Percentiles rank a stretch among this genome's conserved stretches.
These are phyloP conservation scores for Xiphophorus maculatus DNA, from an alignment of 2,113 vertebrate species.

Conservation along the genomic window DNA sequence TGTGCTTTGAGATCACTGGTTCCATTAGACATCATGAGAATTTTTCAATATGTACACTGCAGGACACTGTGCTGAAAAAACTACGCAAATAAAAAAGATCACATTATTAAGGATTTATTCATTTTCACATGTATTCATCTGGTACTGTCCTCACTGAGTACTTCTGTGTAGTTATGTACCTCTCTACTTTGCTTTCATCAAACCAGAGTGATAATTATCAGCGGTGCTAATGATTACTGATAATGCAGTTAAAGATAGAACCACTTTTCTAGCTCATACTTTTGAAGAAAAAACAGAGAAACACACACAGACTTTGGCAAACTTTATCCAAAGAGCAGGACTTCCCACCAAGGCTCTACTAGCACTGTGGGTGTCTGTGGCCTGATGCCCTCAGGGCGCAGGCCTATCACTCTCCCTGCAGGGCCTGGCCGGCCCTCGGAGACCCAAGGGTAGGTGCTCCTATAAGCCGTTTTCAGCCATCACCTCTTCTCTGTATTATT, in stretches of 20 bases:
- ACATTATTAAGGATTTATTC: constrained; percentile 30
- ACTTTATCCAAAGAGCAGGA: constrained; percentile 58
- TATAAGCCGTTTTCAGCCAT: constrained; percentile 42
- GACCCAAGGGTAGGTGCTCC: constrained; percentile 55
- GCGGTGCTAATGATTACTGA: constrained; percentile 57
- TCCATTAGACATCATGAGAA: constrained; percentile 5
- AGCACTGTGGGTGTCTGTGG: constrained; percentile 56
- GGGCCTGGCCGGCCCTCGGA: constrained; percentile 49
- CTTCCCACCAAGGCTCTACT: constrained; percentile 45
- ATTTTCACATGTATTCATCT: constrained; percentile 23
- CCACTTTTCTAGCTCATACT: constrained; percentile 23
- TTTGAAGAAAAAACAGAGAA: constrained; percentile 29
- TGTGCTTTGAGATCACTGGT: constrained; percentile 18
- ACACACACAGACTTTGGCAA: constrained; percentile 35
- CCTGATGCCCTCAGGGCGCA: constrained; percentile 57
- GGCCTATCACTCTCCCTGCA: constrained; percentile 60
- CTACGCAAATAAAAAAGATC: constrained; percentile 6
- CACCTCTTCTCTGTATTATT: constrained; percentile 65
- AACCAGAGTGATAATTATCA: constrained; percentile 47
- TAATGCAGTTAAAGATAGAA: constrained; percentile 37
- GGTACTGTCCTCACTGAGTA: constrained; percentile 17
- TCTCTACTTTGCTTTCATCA: constrained; percentile 27
- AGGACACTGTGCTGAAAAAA: constrained; percentile 42
- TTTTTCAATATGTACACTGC: constrained; percentile 12
- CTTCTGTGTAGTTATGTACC: constrained; percentile 11